These are phyloP conservation scores for Alouatta palliata DNA, from an alignment of 2,113 vertebrate genomes.

Conservation along the genomic window DNA sequence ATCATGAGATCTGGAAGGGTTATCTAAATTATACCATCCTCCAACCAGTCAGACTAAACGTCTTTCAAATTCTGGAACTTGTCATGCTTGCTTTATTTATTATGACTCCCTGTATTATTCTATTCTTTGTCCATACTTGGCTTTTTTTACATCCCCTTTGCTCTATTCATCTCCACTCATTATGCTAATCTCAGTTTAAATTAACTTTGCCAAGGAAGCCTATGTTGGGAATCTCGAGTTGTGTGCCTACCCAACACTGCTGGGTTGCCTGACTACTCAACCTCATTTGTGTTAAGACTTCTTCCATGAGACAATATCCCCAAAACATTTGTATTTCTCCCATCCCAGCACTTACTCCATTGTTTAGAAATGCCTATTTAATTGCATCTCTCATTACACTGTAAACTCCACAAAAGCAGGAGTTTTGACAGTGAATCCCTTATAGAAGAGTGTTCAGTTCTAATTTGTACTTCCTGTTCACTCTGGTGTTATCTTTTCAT, in stretches of 20 bases:
- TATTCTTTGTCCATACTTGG: neutral
- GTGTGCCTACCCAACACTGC: neutral
- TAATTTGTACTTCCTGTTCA: constrained; percentile 9
- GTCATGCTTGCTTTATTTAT: neutral
- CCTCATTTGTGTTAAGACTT: neutral
- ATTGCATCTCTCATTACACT: neutral
- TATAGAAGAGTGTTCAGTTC: neutral
- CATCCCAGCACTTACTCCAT: neutral
- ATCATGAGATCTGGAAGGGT: no score
- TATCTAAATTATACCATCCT: neutral
- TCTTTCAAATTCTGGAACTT: neutral
- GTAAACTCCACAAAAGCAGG: neutral
- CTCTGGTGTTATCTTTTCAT: neutral
- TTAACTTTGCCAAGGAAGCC: neutral
- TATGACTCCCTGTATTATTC: neutral
- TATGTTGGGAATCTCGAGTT: neutral
- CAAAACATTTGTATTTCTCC: neutral
- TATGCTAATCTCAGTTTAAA: neutral
- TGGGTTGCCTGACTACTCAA: neutral
- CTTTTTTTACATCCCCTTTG: neutral
- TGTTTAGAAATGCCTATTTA: neutral
- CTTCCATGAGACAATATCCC: neutral
- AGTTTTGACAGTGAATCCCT: neutral
- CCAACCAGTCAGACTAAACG: neutral
- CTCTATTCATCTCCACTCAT: neutral